Evolutionary conservation across 2,113 vertebrate species (phyloP), one percentile per base, ranked within the genome.

Genomic region (Bubo bubo): DNA sequence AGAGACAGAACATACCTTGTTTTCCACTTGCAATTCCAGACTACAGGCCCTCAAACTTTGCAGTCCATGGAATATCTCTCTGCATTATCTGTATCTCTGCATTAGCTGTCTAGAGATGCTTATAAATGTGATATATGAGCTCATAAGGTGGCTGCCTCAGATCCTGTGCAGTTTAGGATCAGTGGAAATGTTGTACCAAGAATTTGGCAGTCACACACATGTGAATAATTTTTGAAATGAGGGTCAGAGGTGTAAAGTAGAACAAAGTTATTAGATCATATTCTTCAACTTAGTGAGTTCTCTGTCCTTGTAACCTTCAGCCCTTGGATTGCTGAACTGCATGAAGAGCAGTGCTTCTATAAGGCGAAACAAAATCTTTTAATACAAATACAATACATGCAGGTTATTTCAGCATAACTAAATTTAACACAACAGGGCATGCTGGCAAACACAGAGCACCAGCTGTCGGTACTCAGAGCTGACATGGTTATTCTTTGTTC

Each of bases 51-150:
- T 85, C 66, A 82, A 49, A 82, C 39, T 79, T 84, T 60, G 75
- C 43, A 95, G 64, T 62, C 60, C 52, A 49, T 14, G 13, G 70
- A 91, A 59, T 79, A 89, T 52, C 64, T 89, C 91, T 93, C 43
- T 74, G 60, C 86, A 77, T 86, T 93, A 87, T 59, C 68, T 70
- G 24, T 77, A 60, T 76, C 37, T 84, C 62, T 86, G 67, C 45
- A 76, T 76, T 90, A 82, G 16, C 50, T 83, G 83, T 75, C 77
- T 77, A 47, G 64, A 81, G 73, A 60, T 79, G 64, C 28, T 96
- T 95, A 72, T 79, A 94, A 93, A 90, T 62, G 71, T 72, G 82
- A 93, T 92, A 75, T 88, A 95, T 83, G 91, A 93, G 88, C 88
- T 95, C 88, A 79, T 90, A 88, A 94, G 73, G 80, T n/a, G 76